Evolutionary conservation across 2,888 invertebrate species (phyloP).

Genomic region (Diarsia brunnea): DNA sequence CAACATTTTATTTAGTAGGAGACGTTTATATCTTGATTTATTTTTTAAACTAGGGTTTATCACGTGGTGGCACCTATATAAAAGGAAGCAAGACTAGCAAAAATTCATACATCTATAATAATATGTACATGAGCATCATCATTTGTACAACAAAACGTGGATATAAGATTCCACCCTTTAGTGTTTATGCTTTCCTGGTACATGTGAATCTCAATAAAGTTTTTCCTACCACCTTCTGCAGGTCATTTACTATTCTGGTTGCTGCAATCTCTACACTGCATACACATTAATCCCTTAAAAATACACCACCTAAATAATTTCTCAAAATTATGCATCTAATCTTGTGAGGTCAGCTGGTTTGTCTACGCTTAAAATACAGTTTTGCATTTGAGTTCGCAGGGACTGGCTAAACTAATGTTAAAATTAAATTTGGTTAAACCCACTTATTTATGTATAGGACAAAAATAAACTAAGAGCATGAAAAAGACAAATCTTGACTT

Average conservation of each 20-base stretch:
- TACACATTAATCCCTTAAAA: slow-evolving; percentile 28
- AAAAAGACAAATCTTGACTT: background rate
- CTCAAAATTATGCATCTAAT: slow-evolving; percentile 25
- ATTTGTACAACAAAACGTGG: background rate
- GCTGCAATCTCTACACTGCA: slow-evolving; percentile 21
- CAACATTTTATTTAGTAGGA: slow-evolving; percentile 1
- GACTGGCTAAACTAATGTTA: slow-evolving; percentile 5
- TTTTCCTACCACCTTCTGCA: background rate
- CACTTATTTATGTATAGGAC: background rate
- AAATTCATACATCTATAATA: background rate
- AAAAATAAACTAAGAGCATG: background rate
- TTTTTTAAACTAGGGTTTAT: slow-evolving; percentile 11
- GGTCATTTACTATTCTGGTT: background rate
- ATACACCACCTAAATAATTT: slow-evolving; percentile 29
- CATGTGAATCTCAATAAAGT: background rate
- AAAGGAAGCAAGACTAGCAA: background rate
- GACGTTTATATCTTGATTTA: slow-evolving; percentile 7
- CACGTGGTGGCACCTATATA: background rate
- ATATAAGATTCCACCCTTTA: background rate
- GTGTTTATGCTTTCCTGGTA: background rate
- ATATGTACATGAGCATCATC: background rate
- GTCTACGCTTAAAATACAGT: slow-evolving; percentile 23
- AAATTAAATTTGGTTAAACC: background rate
- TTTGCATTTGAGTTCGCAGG: slow-evolving; percentile 21
- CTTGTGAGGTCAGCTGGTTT: slow-evolving; percentile 31